These are phyloP conservation scores for Hyperoodon ampullatus DNA, from an alignment of 2,113 vertebrate species.

Conservation along the genomic window DNA sequence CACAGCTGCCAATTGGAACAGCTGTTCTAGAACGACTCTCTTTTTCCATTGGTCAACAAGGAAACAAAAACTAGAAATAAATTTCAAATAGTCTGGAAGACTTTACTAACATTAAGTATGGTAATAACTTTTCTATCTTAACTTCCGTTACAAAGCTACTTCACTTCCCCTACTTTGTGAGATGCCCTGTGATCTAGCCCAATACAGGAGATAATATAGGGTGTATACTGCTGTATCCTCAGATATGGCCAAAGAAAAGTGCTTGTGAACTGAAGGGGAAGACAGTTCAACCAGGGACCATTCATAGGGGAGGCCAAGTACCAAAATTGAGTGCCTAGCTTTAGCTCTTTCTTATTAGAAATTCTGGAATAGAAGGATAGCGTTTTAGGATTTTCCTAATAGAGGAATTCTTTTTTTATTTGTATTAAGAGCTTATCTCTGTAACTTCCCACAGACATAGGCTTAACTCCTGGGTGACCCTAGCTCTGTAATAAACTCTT, in stretches of 20 bases:
- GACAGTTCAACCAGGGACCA: neutral
- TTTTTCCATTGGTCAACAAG: neutral
- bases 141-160: neutral
- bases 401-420: neutral
- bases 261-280: neutral
- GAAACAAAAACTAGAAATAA: slow-evolving; percentile 10
- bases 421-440: slow-evolving; percentile 12
- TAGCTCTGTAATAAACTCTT: neutral
- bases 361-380: neutral
- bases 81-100: neutral
- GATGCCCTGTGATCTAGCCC: neutral
- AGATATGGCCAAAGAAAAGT: neutral
- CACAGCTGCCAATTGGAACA: neutral
- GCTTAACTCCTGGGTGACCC: slow-evolving; percentile 1
- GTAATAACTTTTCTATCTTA: neutral
- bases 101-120: neutral
- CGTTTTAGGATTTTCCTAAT: slow-evolving; percentile 5
- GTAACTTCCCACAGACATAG: slow-evolving; percentile 44
- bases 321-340: neutral
- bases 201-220: neutral
- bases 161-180: neutral
- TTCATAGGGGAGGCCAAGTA: neutral
- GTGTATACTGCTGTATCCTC: neutral
- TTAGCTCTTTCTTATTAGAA: slow-evolving; percentile 13
- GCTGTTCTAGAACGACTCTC: neutral